Conservation (phyloP, 2,888 invertebrate genomes). For the Limnephilus rhombicus region DNA sequence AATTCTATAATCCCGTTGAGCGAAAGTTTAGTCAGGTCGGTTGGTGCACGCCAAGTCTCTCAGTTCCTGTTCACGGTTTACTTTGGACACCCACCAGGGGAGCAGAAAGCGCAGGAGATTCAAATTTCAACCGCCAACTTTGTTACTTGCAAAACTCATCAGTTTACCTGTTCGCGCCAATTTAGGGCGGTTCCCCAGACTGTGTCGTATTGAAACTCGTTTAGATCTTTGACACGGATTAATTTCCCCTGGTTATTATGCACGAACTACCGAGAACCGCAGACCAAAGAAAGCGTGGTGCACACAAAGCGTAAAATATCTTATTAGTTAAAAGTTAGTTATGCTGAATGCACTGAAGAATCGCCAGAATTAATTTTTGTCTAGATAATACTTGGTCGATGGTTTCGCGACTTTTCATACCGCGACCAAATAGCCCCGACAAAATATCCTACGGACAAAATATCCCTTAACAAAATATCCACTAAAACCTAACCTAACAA, state of each 20-base stretch:
- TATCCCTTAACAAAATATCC: too few relatives aligned
- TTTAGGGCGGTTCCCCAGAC: background rate
- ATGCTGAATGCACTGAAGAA: too few relatives aligned
- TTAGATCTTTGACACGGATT: background rate
- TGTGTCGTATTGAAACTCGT: background rate
- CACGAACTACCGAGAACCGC: background rate
- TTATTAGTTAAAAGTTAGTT: too few relatives aligned
- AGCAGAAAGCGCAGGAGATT: background rate
- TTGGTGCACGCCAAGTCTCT: background rate
- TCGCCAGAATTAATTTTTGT: too few relatives aligned
- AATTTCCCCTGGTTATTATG: background rate
- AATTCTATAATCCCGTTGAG: background rate
- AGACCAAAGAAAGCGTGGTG: background rate
- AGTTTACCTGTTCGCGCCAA: background rate
- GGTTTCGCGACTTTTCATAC: too few relatives aligned
- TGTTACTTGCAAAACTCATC: background rate
- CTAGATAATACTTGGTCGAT: too few relatives aligned
- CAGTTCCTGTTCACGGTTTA: background rate
- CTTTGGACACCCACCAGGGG: background rate
- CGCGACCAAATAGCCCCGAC: too few relatives aligned
- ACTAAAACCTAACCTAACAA: too few relatives aligned
- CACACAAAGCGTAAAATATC: too few relatives aligned
- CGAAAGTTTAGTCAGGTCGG: background rate
- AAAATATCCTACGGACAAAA: too few relatives aligned
- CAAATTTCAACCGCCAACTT: background rate